These are phyloP conservation scores for Lophotriccus pileatus DNA, from an alignment of 2,797 vertebrate genomes.

Conservation along the genomic window DNA sequence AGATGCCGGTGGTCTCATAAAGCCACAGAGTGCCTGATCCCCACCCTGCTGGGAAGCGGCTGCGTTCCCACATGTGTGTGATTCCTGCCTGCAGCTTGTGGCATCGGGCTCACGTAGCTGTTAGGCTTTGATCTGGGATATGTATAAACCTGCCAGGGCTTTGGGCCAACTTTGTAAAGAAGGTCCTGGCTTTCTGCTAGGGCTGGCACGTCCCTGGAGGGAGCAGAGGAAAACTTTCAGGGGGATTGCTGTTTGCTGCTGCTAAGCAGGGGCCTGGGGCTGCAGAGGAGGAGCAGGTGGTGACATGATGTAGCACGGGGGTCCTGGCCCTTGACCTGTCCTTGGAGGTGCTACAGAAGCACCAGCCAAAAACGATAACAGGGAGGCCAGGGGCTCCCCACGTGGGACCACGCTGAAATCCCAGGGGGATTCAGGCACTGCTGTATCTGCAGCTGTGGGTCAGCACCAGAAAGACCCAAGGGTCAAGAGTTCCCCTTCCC, in stretches of 20 bases:
- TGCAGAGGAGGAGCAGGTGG: neutral
- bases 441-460: neutral
- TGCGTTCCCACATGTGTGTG: neutral
- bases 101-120: neutral
- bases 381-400: neutral
- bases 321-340: neutral
- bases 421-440: neutral
- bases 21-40: neutral
- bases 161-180: neutral
- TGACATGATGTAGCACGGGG: neutral
- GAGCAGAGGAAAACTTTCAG: neutral
- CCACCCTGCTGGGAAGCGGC: neutral
- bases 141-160: neutral
- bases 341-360: neutral
- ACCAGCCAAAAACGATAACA: neutral
- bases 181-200: neutral
- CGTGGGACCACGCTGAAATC: fast-evolving
- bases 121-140: slow-evolving; percentile 9
- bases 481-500: slow-evolving; percentile 10
- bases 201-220: neutral
- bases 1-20: neutral
- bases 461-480: neutral
- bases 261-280: neutral
- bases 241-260: neutral
- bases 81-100: neutral